phyloP scores from a whole-genome alignment of 1,140 invertebrate genomes.

The Magallana gigas region DNA sequence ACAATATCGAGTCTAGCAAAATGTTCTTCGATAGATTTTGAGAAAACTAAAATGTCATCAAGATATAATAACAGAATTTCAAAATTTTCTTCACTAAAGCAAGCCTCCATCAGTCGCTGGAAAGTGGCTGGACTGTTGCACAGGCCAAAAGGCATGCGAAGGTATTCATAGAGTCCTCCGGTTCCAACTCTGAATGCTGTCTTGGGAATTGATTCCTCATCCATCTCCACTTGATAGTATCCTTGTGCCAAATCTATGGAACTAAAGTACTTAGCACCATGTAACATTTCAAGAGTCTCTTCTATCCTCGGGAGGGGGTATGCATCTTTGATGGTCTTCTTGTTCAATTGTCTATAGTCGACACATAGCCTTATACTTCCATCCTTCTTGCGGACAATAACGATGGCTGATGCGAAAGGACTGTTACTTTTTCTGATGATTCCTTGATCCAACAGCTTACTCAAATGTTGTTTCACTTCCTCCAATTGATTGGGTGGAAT shows the following conservation, averaged over 20 bases:
- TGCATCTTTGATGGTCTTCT: constrained; percentile 34
- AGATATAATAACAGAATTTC: constrained; percentile 57
- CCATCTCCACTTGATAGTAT: no score
- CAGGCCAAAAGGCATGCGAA: constrained; percentile 41
- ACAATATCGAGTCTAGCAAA: neutral
- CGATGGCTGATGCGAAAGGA: no score
- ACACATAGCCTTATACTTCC: no score
- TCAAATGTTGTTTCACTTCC: constrained; percentile 48
- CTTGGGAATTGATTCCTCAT: constrained; percentile 22
- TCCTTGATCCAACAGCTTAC: constrained; percentile 47
- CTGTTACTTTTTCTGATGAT: no score
- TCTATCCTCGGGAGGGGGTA: constrained; percentile 41
- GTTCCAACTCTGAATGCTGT: constrained; percentile 35
- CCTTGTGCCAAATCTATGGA: neutral
- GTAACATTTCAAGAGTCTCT: constrained; percentile 50
- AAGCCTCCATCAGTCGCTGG: constrained; percentile 42
- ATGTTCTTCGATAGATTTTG: neutral
- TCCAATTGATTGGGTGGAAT: constrained; percentile 58
- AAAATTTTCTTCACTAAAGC: constrained; percentile 49
- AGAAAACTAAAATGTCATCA: constrained; percentile 45
- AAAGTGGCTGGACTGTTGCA: constrained; percentile 43
- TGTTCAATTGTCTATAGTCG: neutral
- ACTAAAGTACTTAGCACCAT: constrained; percentile 71
- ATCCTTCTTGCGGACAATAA: no score
- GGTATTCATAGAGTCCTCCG: constrained; percentile 41